Base-by-base conservation (phyloP, 2,888 invertebrate species). In the Plutella xylostella region DNA sequence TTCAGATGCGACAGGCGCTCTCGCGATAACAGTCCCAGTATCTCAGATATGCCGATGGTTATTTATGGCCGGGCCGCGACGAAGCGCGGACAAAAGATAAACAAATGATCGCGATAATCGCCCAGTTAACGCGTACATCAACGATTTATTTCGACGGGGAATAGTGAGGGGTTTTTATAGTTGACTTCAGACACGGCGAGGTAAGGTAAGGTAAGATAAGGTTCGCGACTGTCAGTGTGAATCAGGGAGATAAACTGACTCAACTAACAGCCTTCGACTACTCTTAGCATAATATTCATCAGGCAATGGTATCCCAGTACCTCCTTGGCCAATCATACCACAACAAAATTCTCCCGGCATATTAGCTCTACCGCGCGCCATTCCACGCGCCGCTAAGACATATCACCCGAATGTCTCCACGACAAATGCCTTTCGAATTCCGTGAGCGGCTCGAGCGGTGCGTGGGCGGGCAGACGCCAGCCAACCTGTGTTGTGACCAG, bases 391-490 rank as follows among this genome's bases (percentile, higher is more conserved):
- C n/a, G 9, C n/a, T n/a, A 12, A 28, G 11, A 7, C 11, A n/a
- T n/a, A n/a, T 9, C 6, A 28, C 4, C 7, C 9, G 11, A n/a
- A 28, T 12, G n/a, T 9, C 9, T n/a, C 34, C 62, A 61, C 72
- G 71, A 73, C 77, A 69, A 72, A 80, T 82, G 69, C 79, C 82
- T 79, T 80, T 82, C 78, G 64, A 82, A 82, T 82, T 79, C 82
- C 80, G 63, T 75, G 69, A 70, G 67, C 58, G 56, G 42, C 17
- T 31, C 17, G 25, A 43, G 56, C 61, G 57, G 55, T 50, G 50
- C 56, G 74, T 69, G 82, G 78, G 75, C 77, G 82, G 57, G 66
- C 62, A 62, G 65, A 65, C 68, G 66, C 61, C 14, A 19, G 45
- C 58, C 58, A 59, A 64, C 67, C 61, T 60, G 65, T 65, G 68